Percentiles rank a stretch among this genome's conserved stretches.
Evolutionary conservation across 2,113 vertebrate species (phyloP).

Genomic region (Misgurnus mizolepis): DNA sequence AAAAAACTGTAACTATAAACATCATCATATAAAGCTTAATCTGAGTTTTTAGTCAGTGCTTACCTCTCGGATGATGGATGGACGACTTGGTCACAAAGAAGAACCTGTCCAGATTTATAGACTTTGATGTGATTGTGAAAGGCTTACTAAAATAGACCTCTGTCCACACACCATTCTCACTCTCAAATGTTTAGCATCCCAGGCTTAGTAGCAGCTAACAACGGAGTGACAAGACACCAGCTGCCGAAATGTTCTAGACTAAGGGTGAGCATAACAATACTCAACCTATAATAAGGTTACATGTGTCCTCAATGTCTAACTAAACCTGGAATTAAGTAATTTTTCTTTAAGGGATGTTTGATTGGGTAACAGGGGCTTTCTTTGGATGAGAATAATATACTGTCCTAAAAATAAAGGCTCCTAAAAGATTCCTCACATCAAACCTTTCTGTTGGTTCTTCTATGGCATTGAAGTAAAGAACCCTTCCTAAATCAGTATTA

Average conservation of each 20-base stretch:
- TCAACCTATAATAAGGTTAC: not conserved
- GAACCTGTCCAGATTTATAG: slow-evolving; percentile 51
- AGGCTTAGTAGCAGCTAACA: not conserved
- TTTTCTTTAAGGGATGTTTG: too few species aligned
- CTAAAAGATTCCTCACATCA: too few species aligned
- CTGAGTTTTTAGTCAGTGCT: not conserved
- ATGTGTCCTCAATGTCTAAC: too few species aligned
- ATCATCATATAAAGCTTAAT: not conserved
- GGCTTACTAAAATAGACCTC: slow-evolving; percentile 56
- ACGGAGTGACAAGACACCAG: not conserved
- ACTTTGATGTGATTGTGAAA: slow-evolving; percentile 57
- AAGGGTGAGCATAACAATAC: slow-evolving; percentile 23
- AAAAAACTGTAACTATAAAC: slow-evolving; percentile 1
- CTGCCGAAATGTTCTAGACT: slow-evolving; percentile 14
- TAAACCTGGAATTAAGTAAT: too few species aligned
- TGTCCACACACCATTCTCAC: slow-evolving; percentile 9
- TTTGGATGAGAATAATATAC: too few species aligned
- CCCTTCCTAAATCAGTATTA: too few species aligned
- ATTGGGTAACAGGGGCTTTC: too few species aligned
- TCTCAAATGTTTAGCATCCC: slow-evolving; percentile 23
- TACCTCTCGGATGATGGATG: slow-evolving; percentile 30
- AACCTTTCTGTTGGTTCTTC: too few species aligned
- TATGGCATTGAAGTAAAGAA: too few species aligned
- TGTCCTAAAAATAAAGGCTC: too few species aligned
- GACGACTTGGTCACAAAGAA: slow-evolving; percentile 9